These are phyloP conservation scores for Ectobius pallidus DNA, from an alignment of 2,888 invertebrate species.

Conservation along the genomic window DNA sequence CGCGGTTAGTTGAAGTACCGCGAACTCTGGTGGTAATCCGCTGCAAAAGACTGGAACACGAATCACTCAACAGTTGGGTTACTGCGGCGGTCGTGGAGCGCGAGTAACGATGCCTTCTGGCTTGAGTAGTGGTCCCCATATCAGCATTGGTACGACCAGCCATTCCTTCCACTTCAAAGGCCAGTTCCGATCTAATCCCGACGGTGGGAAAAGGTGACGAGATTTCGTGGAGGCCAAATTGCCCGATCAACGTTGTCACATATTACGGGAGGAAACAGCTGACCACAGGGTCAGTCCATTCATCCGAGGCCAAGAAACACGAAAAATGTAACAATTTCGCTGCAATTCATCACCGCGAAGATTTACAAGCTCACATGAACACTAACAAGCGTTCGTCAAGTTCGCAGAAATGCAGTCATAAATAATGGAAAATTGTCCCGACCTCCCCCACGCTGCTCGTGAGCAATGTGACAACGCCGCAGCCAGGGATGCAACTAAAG, in stretches of 20 bases:
- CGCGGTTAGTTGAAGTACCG: conserved; percentile 69
- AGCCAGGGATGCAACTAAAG: conserved; percentile 50
- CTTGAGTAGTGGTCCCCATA: conserved; percentile 49
- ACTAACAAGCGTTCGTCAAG: too few species aligned
- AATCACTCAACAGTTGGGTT: conserved; percentile 84
- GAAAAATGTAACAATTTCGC: too few species aligned
- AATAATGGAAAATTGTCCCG: background rate
- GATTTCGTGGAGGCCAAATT: conserved; percentile 12
- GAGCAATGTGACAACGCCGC: conserved; percentile 48
- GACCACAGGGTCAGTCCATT: conserved; percentile 40
- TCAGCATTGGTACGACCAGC: conserved; percentile 17
- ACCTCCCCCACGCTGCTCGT: conserved; percentile 41
- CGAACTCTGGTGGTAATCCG: conserved; percentile 75
- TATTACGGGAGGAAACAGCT: conserved; percentile 2
- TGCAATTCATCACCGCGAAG: too few species aligned
- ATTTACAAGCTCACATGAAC: too few species aligned
- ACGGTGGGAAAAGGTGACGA: conserved; percentile 11
- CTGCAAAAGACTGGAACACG: conserved; percentile 84
- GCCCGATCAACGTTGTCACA: conserved; percentile 36
- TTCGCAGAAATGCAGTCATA: background rate
- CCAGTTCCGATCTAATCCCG: conserved; percentile 28
- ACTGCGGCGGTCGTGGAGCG: conserved; percentile 78
- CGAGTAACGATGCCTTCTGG: conserved; percentile 67
- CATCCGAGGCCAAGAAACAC: background rate
- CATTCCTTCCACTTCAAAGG: conserved; percentile 12